Conservation (phyloP, 2,113 vertebrate genomes). For the Sminthopsis crassicaudata region DNA sequence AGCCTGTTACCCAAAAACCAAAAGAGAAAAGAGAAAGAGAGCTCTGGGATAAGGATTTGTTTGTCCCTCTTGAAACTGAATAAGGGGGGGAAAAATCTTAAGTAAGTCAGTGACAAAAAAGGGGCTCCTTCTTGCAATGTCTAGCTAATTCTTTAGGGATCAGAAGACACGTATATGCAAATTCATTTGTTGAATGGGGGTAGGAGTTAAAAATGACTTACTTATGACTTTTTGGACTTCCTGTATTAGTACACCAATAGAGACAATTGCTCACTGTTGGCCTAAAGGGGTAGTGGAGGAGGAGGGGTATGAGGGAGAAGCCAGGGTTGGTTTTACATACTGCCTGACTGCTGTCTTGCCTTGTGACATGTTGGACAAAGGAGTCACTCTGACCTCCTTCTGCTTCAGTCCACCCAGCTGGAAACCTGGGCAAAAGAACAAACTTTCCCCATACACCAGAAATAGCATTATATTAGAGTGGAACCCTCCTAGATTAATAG, state of each 20-base stretch:
- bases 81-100: not conserved
- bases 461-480: slow-evolving; percentile 16
- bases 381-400: slow-evolving; percentile 2
- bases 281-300: not conserved
- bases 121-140: not conserved
- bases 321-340: not conserved
- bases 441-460: slow-evolving; percentile 8
- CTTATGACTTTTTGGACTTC: not conserved
- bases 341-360: not conserved
- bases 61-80: slow-evolving; percentile 1
- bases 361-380: not conserved
- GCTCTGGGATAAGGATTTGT: not conserved
- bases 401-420: not conserved
- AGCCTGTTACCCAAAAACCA: not conserved
- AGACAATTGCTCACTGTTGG: not conserved
- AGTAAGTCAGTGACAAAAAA: not conserved
- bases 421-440: not conserved
- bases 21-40: not conserved
- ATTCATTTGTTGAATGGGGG: not conserved
- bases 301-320: not conserved
- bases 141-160: not conserved
- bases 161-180: not conserved
- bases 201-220: not conserved
- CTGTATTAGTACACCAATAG: not conserved
- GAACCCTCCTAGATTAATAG: slow-evolving; percentile 7